Conservation (phyloP, 2,113 vertebrate genomes). For the Scalopus aquaticus region DNA sequence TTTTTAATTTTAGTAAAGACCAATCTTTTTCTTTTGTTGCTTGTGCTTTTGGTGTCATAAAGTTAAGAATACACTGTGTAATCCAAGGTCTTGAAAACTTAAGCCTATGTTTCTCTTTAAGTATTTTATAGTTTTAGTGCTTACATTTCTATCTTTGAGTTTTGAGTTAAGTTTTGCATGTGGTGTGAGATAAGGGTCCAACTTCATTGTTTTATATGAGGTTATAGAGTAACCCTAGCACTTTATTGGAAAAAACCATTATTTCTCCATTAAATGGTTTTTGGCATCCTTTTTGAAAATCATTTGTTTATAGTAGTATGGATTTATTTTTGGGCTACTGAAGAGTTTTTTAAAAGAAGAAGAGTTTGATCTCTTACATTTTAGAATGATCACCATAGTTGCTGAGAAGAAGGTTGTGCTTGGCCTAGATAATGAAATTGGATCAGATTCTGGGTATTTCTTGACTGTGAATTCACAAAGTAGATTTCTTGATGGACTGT, state of each 20-base stretch:
- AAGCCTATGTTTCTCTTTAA: background rate
- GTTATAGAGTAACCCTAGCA: background rate
- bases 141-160: background rate
- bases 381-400: background rate
- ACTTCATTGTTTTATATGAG: background rate
- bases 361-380: background rate
- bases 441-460: background rate
- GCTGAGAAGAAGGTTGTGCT: background rate
- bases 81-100: background rate
- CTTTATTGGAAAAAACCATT: background rate
- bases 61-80: slow-evolving; percentile 8
- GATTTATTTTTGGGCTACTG: background rate
- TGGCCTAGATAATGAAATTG: background rate
- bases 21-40: background rate
- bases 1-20: slow-evolving; percentile 38
- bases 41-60: background rate
- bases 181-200: background rate
- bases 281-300: background rate
- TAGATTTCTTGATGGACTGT: background rate
- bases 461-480: background rate
- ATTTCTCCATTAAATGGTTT: background rate
- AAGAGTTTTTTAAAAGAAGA: background rate
- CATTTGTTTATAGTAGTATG: background rate
- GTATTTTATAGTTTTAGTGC: background rate
- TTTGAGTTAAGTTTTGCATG: background rate